Conservation (phyloP, 1,140 invertebrate genomes). For the Aphidius gifuensis region DNA sequence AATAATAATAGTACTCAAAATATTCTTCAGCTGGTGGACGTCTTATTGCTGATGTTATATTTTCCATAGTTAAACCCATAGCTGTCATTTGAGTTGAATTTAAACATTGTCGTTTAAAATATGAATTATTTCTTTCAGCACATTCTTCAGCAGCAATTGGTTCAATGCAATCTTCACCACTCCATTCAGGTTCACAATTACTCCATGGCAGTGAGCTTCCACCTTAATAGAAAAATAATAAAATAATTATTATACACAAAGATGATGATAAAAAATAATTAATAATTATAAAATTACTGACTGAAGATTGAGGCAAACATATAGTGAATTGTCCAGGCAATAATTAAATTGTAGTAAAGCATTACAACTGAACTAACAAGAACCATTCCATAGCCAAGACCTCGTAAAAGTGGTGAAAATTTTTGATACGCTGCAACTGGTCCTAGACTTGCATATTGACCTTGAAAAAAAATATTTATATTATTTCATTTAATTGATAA, state of each 20-base stretch:
- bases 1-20: conserved; percentile 62
- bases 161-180: conserved; percentile 69
- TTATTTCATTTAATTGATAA: conserved; percentile 3
- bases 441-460: conserved; percentile 71
- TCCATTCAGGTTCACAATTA: conserved; percentile 73
- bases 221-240: conserved; percentile 27
- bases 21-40: conserved; percentile 79
- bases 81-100: conserved; percentile 51
- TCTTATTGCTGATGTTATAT: conserved; percentile 56
- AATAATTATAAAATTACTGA: conserved; percentile 34
- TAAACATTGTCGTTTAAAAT: conserved; percentile 59
- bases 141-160: conserved; percentile 63
- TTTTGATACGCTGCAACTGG: conserved; percentile 69
- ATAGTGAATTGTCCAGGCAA: conserved; percentile 82
- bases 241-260: no score
- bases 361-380: conserved; percentile 80
- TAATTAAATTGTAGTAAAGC: conserved; percentile 82
- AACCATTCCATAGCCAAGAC: conserved; percentile 80
- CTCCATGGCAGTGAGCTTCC: conserved; percentile 70
- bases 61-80: conserved; percentile 42
- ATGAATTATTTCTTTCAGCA: conserved; percentile 62
- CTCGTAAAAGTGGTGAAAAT: conserved; percentile 67
- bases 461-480: conserved; percentile 27
- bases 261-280: conserved; percentile 4
- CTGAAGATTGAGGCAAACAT: conserved; percentile 72